A percentile compares a stretch with the other conserved stretches of the same genome.
Conservation (phyloP, 2,888 invertebrate species). For the Drosophila infuscata region DNA sequence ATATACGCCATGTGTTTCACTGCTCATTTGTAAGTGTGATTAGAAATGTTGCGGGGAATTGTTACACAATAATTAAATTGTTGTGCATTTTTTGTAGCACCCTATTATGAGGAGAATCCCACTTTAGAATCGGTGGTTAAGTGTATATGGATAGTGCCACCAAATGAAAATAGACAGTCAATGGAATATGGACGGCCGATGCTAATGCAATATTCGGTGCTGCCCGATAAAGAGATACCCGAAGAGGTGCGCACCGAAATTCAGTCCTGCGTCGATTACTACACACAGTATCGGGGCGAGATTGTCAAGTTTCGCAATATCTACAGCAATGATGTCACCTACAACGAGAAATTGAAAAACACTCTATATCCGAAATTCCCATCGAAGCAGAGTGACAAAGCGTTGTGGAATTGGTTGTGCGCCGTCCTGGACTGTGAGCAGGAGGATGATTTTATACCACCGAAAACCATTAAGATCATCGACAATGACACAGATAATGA, state of each 20-base stretch:
- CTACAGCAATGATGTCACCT: constrained; percentile 88
- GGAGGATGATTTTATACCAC: constrained; percentile 89
- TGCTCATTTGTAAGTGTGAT: constrained; percentile 93
- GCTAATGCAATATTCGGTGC: constrained; percentile 93
- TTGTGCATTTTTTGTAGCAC: constrained; percentile 87
- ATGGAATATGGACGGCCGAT: constrained; percentile 96
- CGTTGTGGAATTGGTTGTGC: constrained; percentile 92
- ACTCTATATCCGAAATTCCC: constrained; percentile 93
- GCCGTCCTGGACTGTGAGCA: constrained; percentile 91
- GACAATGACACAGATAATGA: constrained; percentile 70
- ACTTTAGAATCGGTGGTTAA: constrained; percentile 93
- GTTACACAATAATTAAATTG: background rate
- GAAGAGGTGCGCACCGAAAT: constrained; percentile 94
- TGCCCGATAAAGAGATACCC: constrained; percentile 92
- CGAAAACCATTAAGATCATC: constrained; percentile 83
- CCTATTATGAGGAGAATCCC: constrained; percentile 92
- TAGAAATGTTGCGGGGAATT: background rate
- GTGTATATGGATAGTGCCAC: constrained; percentile 98
- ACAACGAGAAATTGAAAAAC: constrained; percentile 93
- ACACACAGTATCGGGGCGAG: constrained; percentile 89
- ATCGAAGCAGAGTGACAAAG: constrained; percentile 90
- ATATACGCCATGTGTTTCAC: constrained; percentile 96
- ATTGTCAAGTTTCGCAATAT: constrained; percentile 87
- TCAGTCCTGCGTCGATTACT: constrained; percentile 93
- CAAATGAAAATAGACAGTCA: constrained; percentile 95